Conservation (phyloP, 2,888 invertebrate genomes). For the Lagria hirta region DNA sequence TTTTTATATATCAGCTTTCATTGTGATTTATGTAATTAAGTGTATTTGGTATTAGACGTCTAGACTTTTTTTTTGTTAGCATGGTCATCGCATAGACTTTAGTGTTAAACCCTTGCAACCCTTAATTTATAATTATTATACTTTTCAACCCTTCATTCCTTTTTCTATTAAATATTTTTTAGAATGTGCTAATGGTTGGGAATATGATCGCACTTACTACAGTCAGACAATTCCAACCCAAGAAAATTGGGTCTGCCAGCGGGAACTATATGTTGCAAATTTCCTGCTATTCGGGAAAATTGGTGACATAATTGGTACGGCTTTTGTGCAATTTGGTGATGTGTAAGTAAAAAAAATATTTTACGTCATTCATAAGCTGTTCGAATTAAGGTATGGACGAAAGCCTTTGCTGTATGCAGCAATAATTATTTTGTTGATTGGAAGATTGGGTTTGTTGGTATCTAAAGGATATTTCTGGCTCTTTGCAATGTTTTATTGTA, state of each 20-base stretch:
- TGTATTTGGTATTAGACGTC: too few species aligned
- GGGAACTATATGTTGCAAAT: constrained; percentile 58
- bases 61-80: too few species aligned
- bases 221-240: constrained; percentile 56
- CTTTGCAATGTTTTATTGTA: constrained; percentile 52
- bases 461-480: constrained; percentile 51
- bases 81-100: too few species aligned
- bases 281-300: constrained; percentile 57
- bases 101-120: too few species aligned
- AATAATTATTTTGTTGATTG: constrained; percentile 52
- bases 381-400: constrained; percentile 55
- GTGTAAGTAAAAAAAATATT: constrained; percentile 55
- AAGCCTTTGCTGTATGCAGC: constrained; percentile 56
- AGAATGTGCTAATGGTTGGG: constrained; percentile 60
- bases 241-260: constrained; percentile 61
- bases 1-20: too few species aligned
- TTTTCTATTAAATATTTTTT: too few species aligned
- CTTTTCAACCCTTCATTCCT: too few species aligned
- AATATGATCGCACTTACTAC: constrained; percentile 60
- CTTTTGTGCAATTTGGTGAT: constrained; percentile 62
- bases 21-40: too few species aligned
- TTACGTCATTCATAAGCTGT: too few species aligned
- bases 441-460: constrained; percentile 51
- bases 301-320: constrained; percentile 60
- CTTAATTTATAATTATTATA: too few species aligned